Evolutionary conservation across 2,888 invertebrate genomes (phyloP).

Genomic region (Onchidella celtica): DNA sequence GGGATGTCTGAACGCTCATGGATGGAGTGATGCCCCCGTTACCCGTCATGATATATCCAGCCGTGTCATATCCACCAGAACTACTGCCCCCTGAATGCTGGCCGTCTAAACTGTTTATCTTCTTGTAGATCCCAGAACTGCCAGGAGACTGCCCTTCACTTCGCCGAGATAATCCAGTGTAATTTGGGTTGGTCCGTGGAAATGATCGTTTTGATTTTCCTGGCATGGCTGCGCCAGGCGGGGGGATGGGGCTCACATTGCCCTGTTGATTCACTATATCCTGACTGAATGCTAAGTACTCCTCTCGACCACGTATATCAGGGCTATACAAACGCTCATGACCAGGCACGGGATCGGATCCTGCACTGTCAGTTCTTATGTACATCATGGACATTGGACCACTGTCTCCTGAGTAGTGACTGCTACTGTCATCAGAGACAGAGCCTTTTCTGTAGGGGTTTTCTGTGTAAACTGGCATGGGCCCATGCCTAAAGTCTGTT

Average conservation of each 20-base stretch:
- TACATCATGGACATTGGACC: slow-evolving; percentile 56
- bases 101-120: slow-evolving; percentile 27
- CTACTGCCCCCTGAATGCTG: slow-evolving; percentile 32
- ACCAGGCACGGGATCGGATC: slow-evolving; percentile 34
- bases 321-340: slow-evolving; percentile 59
- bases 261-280: slow-evolving; percentile 70
- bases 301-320: slow-evolving; percentile 59
- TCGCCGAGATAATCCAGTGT: slow-evolving; percentile 73
- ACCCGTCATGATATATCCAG: slow-evolving; percentile 36
- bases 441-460: slow-evolving; percentile 51
- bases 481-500: slow-evolving; percentile 29
- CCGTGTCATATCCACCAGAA: slow-evolving; percentile 33
- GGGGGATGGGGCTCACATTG: slow-evolving; percentile 65
- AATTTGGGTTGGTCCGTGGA: slow-evolving; percentile 79
- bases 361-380: slow-evolving; percentile 55
- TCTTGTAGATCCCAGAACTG: slow-evolving; percentile 41
- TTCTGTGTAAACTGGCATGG: slow-evolving; percentile 33
- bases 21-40: slow-evolving; percentile 37
- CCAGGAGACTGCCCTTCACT: slow-evolving; percentile 43
- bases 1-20: slow-evolving; percentile 69
- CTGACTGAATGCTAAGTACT: slow-evolving; percentile 73
- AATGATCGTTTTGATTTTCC: slow-evolving; percentile 76
- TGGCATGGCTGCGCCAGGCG: slow-evolving; percentile 33
- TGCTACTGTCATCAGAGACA: slow-evolving; percentile 47
- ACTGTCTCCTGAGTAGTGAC: slow-evolving; percentile 50